These are phyloP conservation scores for Neogale vison DNA, from an alignment of 2,113 vertebrate species.

Conservation along the genomic window DNA sequence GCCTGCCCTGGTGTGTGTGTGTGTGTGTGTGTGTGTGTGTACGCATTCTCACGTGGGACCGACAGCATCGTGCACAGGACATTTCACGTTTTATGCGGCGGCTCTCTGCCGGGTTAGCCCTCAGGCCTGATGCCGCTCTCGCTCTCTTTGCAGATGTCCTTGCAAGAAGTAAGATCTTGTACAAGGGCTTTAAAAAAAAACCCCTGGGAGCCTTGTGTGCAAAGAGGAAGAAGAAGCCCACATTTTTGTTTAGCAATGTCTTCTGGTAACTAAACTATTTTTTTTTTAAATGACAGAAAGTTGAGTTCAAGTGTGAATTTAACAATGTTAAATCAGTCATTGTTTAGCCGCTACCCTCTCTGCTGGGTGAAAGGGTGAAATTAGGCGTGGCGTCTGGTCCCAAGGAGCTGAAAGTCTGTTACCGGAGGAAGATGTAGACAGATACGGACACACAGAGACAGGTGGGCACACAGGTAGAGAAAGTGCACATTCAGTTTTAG, in stretches of 20 bases:
- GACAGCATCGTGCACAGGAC: rapidly evolving
- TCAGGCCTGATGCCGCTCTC: not conserved
- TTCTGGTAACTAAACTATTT: not conserved
- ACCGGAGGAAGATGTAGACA: not conserved
- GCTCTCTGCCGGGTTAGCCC: not conserved
- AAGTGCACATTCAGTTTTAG: not conserved
- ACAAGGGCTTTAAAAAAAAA: not conserved
- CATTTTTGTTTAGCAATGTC: not conserved
- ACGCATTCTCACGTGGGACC: rapidly evolving
- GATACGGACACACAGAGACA: not conserved
- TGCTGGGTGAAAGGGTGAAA: not conserved
- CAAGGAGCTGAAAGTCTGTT: not conserved
- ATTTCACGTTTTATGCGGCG: too few species aligned
- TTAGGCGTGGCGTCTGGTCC: not conserved
- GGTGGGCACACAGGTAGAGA: rapidly evolving
- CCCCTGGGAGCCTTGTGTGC: not conserved
- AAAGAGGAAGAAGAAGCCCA: not conserved
- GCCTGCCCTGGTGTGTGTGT: too few species aligned
- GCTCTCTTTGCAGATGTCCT: not conserved
- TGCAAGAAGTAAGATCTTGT: not conserved
- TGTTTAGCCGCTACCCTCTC: not conserved
- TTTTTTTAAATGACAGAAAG: not conserved
- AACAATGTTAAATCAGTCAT: not conserved
- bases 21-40: too few species aligned
- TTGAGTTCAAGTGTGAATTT: not conserved